These are phyloP conservation scores for Plotosus lineatus DNA, from an alignment of 2,113 vertebrate genomes.

Conservation along the genomic window DNA sequence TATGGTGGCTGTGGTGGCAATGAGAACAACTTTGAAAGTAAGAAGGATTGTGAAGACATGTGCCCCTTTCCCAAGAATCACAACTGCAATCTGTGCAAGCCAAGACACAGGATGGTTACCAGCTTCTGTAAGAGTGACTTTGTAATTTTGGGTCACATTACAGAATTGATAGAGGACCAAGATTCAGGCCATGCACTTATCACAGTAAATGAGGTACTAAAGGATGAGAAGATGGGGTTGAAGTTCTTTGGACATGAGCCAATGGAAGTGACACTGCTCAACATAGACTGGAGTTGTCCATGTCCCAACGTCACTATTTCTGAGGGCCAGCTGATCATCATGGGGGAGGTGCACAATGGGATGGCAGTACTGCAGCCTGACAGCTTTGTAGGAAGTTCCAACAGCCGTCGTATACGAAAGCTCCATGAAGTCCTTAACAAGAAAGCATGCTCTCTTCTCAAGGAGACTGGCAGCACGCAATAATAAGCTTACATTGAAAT, in stretches of 20 bases:
- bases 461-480: constrained; percentile 82
- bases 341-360: constrained; percentile 93
- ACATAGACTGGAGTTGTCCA: constrained; percentile 94
- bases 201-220: constrained; percentile 91
- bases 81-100: constrained; percentile 88
- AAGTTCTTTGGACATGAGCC: constrained; percentile 92
- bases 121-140: constrained; percentile 97
- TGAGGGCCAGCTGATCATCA: constrained; percentile 88
- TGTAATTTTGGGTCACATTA: constrained; percentile 88
- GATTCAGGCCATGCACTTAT: constrained; percentile 89
- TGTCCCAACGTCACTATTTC: constrained; percentile 89
- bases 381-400: constrained; percentile 87
- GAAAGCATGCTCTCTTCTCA: constrained; percentile 92
- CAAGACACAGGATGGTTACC: constrained; percentile 87
- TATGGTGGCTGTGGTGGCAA: constrained; percentile 93
- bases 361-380: constrained; percentile 93
- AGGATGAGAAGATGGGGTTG: constrained; percentile 98
- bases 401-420: constrained; percentile 83
- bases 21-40: constrained; percentile 94
- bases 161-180: constrained; percentile 88
- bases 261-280: constrained; percentile 89
- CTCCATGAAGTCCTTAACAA: constrained; percentile 89
- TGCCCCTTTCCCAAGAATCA: constrained; percentile 89
- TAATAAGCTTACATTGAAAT: constrained; percentile 45
- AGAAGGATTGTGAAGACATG: constrained; percentile 90